Evolutionary conservation across 2,888 invertebrate genomes (phyloP), one percentile per base, ranked within the genome.

Genomic region (Clostera curtula): DNA sequence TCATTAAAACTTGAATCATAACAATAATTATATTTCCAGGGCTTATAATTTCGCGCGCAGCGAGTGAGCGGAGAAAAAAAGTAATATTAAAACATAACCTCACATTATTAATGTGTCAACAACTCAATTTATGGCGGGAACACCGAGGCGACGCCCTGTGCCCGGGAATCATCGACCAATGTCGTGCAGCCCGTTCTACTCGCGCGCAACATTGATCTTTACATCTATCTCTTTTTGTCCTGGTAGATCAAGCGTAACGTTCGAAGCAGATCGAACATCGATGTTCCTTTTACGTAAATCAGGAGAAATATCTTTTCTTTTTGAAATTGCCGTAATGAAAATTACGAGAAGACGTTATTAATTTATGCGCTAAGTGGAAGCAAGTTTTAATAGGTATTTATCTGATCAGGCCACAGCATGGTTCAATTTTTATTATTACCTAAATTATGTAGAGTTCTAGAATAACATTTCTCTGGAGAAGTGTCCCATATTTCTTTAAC

Each of bases 111-210:
- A 76, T 71, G 80, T 83, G 83, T 82, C 84, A 83, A 84, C 84
- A 84, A 76, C 84, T 84, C 83, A 83, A 84, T 84, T 84, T 84
- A 84, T 84, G 74, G 83, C 77, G 79, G 71, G 71, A 77, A 77
- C 53, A 37, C 54, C 58, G 49, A 36, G 71, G 75, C 49, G 56
- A 75, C 83, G 83, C 83, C 83, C 75, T 70, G 66, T 60, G 48
- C 66, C 61, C 60, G 58, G 58, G 56, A 55, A 57, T 45, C 42
- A 43, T 54, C 60, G 40, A 40, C 84, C 84, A 84, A 84, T 83
- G 56, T 59, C 48, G 48, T 34, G 39, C 49, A 43, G 36, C 42
- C 53, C 39, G 45, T 49, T 49, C 56, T 45, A 43, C 36, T 54
- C 29, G 15, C 12, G 12, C 29, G 24, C 29, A 34, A 47, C 34